A percentile compares a stretch with the other conserved stretches of the same genome.
Conservation (phyloP, 2,113 vertebrate genomes). For the Callopanchax toddi region DNA sequence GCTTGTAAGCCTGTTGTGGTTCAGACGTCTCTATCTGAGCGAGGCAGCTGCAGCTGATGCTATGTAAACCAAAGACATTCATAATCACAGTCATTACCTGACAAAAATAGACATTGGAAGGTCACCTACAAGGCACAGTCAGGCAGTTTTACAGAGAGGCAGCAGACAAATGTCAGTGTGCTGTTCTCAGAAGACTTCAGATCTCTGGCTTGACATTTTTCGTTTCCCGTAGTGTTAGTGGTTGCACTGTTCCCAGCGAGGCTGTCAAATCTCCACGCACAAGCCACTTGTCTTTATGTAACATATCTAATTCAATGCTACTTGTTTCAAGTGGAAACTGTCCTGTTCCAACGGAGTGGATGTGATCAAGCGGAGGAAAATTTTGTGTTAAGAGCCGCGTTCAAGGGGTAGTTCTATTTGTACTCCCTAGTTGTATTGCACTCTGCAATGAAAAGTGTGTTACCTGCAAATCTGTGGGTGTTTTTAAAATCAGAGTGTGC, state of each 20-base stretch:
- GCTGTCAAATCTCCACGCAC: slow-evolving; percentile 30
- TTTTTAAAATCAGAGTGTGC: background rate
- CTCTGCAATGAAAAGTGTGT: background rate
- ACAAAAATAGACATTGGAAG: slow-evolving; percentile 63
- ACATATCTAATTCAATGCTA: slow-evolving; percentile 46
- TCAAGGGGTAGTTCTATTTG: slow-evolving; percentile 18
- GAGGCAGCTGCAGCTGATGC: slow-evolving; percentile 7
- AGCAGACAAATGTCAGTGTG: slow-evolving; percentile 53
- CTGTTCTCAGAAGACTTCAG: slow-evolving; percentile 39
- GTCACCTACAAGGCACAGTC: slow-evolving; percentile 50
- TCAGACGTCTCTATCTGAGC: slow-evolving; percentile 39
- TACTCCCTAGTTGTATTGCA: background rate
- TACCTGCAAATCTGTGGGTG: background rate
- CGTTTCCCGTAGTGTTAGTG: slow-evolving; percentile 14
- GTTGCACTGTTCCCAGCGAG: slow-evolving; percentile 20
- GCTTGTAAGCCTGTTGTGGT: slow-evolving; percentile 1
- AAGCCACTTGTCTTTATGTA: slow-evolving; percentile 52
- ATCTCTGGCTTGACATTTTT: slow-evolving; percentile 45
- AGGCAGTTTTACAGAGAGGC: slow-evolving; percentile 38
- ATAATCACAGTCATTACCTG: slow-evolving; percentile 67
- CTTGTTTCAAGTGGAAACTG: slow-evolving; percentile 53
- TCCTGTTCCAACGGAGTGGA: slow-evolving; percentile 31
- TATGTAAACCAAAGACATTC: slow-evolving; percentile 49
- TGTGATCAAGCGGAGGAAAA: slow-evolving; percentile 21
- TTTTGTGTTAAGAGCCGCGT: slow-evolving; percentile 19